phyloP scores from a whole-genome alignment of 2,113 vertebrate genomes.

The Alligator mississippiensis region DNA sequence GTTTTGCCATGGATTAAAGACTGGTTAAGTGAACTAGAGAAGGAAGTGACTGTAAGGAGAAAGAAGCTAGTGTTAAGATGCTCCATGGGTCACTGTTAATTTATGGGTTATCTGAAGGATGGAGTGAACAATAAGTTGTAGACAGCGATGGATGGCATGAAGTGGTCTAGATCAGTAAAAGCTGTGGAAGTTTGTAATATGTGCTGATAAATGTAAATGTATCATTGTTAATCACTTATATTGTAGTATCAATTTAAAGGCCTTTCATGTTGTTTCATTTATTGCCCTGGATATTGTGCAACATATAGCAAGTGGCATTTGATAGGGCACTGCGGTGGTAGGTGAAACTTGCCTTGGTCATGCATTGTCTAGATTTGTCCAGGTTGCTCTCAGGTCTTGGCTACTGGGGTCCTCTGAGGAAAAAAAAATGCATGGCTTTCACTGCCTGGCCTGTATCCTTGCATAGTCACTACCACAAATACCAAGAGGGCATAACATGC shows the following conservation, averaged over 20 bases:
- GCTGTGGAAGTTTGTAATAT: neutral
- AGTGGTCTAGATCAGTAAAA: neutral
- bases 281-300: neutral
- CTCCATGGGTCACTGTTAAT: neutral
- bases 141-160: neutral
- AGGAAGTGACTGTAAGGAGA: neutral
- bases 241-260: neutral
- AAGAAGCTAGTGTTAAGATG: neutral
- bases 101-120: neutral
- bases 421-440: neutral
- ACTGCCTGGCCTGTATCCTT: neutral
- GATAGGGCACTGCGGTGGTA: neutral
- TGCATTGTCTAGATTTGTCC: neutral
- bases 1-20: neutral
- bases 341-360: neutral
- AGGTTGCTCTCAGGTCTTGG: neutral
- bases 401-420: neutral
- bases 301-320: accelerated
- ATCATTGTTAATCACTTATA: neutral
- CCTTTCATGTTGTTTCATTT: neutral
- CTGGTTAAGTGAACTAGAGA: conserved; percentile 18
- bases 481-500: neutral
- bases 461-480: neutral
- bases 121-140: accelerated
- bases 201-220: neutral